Evolutionary conservation across 2,888 invertebrate genomes (phyloP), one percentile per base, ranked within the genome.

Genomic region (Chrysolina oricalcia): DNA sequence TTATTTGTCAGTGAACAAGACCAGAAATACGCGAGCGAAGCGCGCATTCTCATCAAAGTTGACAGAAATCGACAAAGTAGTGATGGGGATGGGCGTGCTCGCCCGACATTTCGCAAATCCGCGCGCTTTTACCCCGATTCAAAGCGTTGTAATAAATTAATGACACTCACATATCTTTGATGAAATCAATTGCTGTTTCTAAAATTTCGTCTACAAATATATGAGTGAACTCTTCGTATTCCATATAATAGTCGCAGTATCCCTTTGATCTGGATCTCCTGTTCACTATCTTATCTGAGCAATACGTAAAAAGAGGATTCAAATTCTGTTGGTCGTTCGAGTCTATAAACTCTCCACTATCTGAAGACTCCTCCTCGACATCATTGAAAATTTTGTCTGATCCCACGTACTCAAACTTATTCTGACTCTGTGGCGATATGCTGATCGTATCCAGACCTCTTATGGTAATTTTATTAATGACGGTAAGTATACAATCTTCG

Each of bases 191-290:
- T 5, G 76, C 76, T n/a, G 63, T 40, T 19, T 76, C 11, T 19
- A 76, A n/a, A 15, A 76, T 68, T 35, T 74, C 74, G 19, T 76
- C 74, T 23, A 74, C 68, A 50, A 76, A 66, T 2, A 68, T 53
- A 68, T 68, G 68, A 53, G 68, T 68, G 68, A 68, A 68, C 8
- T 68, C 68, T 21, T 68, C 68, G 41, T 68, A 68, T 35, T 68
- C 68, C 40, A 68, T 23, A 9, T 19, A 56, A 68, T 56, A 41
- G 15, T 53, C 15, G 40, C 68, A 68, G n/a, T 40, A 8, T 41
- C 9, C 40, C 10, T 35, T 46, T 13, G 68, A 41, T 40, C 6
- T 40, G 6, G 56, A 1, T 2, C 53, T 19, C 35, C 19, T 68
- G 40, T 68, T 17, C 9, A 68, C 40, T 41, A 68, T 40, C 53